Evolutionary conservation across 2,113 vertebrate genomes (phyloP), one percentile per base, ranked within the genome.

Genomic region (Ophthalmotilapia sp.): DNA sequence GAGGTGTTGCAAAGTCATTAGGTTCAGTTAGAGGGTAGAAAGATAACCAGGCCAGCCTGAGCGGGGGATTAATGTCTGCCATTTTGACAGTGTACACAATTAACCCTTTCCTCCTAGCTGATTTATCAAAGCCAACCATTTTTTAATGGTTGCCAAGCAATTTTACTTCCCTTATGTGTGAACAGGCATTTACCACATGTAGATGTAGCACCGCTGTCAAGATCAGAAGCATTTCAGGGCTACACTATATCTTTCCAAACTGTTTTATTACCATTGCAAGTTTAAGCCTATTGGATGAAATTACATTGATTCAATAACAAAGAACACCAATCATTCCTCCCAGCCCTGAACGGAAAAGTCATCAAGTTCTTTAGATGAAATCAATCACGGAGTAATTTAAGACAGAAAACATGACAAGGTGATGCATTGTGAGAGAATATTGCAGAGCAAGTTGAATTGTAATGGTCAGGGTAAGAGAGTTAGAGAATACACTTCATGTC

Each of bases 331-430:
- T 89, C 83, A 17, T 42, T 83, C 51, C 54, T 36, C 29, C 79
- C 14, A 10, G 68, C 19, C 45, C 13, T 9, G 33, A 75, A 51
- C 11, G 73, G n/a, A 23, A 81, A 83, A 81, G 86, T 90, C 86
- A 87, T 87, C 80, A 68, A 77, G 29, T 81, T 73, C 21, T 47
- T 53, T 1, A 26, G 75, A 84, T 80, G 42, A 60, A 81, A 90
- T 94, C 92, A 88, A 89, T 93, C 89, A 82, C 3, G 2, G 33
- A 70, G 49, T 79, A 31, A 86, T 89, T 90, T 82, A 9, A 86
- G 89, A 82, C 77, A 85, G 85, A 80, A 94, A 86, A 88, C 86
- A 62, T 42, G 90, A 88, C 89, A 65, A 23, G 4, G 53, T 90
- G 91, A 94, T 94, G 86, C 56, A 91, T 86, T 21, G 51, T 23